phyloP scores from a whole-genome alignment of 2,797 vertebrate genomes.

The Gallinago nigripennis region DNA sequence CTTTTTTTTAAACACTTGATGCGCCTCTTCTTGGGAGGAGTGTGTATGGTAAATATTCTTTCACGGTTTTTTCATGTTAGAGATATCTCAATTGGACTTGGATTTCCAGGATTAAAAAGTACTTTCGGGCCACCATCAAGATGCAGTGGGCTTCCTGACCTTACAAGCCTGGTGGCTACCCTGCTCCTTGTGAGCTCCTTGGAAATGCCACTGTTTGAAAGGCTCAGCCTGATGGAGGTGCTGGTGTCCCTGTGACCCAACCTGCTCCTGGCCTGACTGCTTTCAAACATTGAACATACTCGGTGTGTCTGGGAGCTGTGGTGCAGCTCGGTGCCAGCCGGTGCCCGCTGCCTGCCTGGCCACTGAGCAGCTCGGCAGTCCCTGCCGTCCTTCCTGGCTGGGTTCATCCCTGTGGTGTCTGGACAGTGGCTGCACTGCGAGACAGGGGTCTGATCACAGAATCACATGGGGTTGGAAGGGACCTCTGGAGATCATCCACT shows the following conservation, averaged over 20 bases:
- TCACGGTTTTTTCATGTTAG: neutral
- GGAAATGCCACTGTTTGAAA: neutral
- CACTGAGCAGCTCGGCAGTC: neutral
- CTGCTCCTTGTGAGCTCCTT: neutral
- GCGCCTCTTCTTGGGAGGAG: neutral
- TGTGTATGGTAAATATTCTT: neutral
- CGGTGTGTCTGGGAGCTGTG: rapidly evolving
- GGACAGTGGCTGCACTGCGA: neutral
- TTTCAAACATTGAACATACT: rapidly evolving
- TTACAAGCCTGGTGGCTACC: neutral
- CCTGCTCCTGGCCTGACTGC: neutral
- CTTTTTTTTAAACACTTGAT: neutral
- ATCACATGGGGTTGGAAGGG: too few relatives aligned
- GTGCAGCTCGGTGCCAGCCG: neutral
- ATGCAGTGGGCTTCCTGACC: neutral
- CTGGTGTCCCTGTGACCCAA: neutral
- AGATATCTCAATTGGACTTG: neutral
- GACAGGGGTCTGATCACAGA: neutral
- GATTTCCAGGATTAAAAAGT: neutral
- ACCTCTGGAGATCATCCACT: too few relatives aligned
- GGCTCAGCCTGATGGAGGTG: neutral
- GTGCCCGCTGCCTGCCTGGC: neutral
- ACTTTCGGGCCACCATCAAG: neutral
- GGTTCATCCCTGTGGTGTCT: neutral
- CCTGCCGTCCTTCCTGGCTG: neutral